These are phyloP conservation scores for Antechinus stuartii DNA, from an alignment of 2,113 vertebrate genomes.

Conservation along the genomic window DNA sequence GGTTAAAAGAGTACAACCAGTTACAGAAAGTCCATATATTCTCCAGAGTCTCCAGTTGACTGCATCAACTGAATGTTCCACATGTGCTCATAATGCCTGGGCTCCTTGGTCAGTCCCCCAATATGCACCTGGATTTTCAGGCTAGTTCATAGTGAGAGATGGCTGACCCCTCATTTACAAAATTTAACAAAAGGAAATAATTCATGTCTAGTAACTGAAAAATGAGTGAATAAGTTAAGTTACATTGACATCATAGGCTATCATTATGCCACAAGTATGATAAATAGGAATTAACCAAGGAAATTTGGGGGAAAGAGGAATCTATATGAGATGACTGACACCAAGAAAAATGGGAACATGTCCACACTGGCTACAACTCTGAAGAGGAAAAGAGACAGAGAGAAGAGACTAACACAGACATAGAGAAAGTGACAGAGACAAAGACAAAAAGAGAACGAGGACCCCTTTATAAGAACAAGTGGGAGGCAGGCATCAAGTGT, in stretches of 20 bases:
- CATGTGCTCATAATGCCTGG: not conserved
- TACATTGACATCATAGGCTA: not conserved
- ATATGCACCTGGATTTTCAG: too few relatives aligned
- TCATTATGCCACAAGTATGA: not conserved
- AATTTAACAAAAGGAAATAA: not conserved
- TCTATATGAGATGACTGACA: not conserved
- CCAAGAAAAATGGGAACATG: not conserved
- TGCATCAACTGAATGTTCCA: not conserved
- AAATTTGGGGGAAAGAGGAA: not conserved
- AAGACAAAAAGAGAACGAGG: not conserved
- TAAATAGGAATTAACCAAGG: not conserved
- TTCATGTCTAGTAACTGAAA: not conserved
- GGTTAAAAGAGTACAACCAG: not conserved
- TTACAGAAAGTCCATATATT: not conserved
- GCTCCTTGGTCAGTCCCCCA: too few relatives aligned
- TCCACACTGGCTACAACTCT: not conserved
- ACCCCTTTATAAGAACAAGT: not conserved
- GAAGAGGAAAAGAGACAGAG: not conserved
- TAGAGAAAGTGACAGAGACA: not conserved
- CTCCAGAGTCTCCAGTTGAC: not conserved
- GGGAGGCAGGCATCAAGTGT: too few relatives aligned
- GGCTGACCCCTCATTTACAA: not conserved
- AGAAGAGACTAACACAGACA: too few relatives aligned
- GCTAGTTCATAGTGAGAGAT: not conserved
- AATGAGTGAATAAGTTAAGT: not conserved